Evolutionary conservation across 2,797 vertebrate genomes (phyloP), one percentile per base, ranked within the genome.

Genomic region (Onychomys torridus): DNA sequence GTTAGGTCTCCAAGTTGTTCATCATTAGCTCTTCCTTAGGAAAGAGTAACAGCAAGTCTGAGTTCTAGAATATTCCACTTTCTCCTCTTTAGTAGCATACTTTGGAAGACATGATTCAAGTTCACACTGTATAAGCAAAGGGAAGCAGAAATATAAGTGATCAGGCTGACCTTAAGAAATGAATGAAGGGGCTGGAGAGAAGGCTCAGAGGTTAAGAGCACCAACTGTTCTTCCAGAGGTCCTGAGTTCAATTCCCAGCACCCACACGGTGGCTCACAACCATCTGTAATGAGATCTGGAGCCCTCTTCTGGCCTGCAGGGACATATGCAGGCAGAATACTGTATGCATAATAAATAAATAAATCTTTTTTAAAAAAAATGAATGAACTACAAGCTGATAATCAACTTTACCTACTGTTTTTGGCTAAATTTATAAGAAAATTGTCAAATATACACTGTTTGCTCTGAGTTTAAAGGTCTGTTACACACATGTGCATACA

Each of bases 391-490:
- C 63, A 13, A 63, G 19, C 23, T 88, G 85, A 88, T 93, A 89
- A 84, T n/a, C 52, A 84, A n/a, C 16, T 27, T 93, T 76, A 93
- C n/a, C 83, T 59, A 89, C 91, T 94, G 92, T 55, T 37, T 95
- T 93, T 95, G 34, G 79, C 46, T 90, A 73, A 95, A 93, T 61
- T 89, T 40, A 63, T 40, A 90, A 75, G 86, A 94, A 95, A 93
- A 94, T 76, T 96, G 17, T 46, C 27, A 12, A 92, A 92, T 2
- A 46, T 5, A 57, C 1, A 27, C 7, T 92, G 27, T 12, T 82
- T 71, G 19, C 52, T 85, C 71, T 84, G 32, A 55, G 14, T 19
- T 79, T 37, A 57, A 57, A 76, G 13, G 32, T 89, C 29, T 92
- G 19, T 23, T 32, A 73, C 37, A 84, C 29, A 32, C 16, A 4